Conservation (phyloP, 2,797 vertebrate species). For the Harpagifer antarcticus region DNA sequence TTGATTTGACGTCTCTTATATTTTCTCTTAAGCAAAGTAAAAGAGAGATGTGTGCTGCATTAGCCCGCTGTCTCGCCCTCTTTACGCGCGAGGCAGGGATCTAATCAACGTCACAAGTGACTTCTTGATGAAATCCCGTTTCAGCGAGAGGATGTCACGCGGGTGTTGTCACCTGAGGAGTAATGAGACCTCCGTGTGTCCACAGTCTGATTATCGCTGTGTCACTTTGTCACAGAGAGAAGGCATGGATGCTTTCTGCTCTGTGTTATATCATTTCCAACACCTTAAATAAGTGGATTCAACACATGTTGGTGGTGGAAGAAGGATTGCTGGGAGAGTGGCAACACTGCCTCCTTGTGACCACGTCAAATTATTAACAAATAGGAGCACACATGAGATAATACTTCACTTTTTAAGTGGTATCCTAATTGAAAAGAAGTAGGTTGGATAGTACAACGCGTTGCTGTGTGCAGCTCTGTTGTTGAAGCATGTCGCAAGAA, state of each 20-base stretch:
- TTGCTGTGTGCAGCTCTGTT: background rate
- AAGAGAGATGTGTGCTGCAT: too few relatives aligned
- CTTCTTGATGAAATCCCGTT: constrained; percentile 52
- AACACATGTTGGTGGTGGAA: background rate
- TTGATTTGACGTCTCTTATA: too few relatives aligned
- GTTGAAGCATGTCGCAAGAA: background rate
- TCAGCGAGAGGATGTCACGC: constrained; percentile 29
- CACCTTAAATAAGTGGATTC: constrained; percentile 28
- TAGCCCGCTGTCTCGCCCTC: background rate
- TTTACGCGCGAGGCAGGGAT: constrained; percentile 20
- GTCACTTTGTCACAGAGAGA: constrained; percentile 43
- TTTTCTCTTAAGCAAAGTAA: too few relatives aligned
- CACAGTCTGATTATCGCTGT: constrained; percentile 39
- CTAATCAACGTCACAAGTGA: constrained; percentile 15
- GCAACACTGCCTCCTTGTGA: constrained; percentile 85
- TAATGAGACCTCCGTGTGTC: constrained; percentile 62
- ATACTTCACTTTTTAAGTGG: background rate
- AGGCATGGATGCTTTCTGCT: constrained; percentile 2
- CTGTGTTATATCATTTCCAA: constrained; percentile 26
- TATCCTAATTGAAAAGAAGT: background rate
- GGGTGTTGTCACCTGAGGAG: constrained; percentile 65
- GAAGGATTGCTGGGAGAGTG: constrained; percentile 55
- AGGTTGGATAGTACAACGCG: constrained; percentile 7
- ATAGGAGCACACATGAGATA: background rate
- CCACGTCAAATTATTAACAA: constrained; percentile 33